phyloP scores from a whole-genome alignment of 2,113 vertebrate genomes.

The Melanocharis versteri region DNA sequence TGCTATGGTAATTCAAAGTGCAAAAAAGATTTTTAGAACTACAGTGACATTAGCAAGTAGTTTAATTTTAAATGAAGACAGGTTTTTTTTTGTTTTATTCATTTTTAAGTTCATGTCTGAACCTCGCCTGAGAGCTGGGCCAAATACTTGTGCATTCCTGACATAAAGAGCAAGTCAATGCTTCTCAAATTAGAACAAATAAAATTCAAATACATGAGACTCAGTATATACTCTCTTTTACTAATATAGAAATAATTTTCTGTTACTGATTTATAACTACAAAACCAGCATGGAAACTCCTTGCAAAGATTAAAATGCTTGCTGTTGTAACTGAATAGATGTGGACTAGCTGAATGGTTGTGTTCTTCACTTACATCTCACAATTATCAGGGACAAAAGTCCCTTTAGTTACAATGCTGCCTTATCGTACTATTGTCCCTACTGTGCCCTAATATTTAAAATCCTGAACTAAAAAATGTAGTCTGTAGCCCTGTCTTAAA shows the following conservation, averaged over 20 bases:
- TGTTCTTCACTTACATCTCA: neutral
- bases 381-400: neutral
- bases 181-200: neutral
- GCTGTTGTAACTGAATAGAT: neutral
- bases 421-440: neutral
- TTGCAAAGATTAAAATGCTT: neutral
- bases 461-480: neutral
- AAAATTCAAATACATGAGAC: neutral
- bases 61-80: neutral
- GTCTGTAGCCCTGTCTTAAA: neutral
- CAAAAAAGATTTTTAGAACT: neutral
- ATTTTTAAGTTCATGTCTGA: neutral
- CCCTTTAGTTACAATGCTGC: neutral
- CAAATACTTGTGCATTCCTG: neutral
- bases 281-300: neutral
- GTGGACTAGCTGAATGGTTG: neutral
- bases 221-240: neutral
- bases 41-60: neutral
- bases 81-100: neutral
- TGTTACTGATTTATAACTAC: neutral
- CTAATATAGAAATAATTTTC: neutral
- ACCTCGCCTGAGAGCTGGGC: rapidly evolving
- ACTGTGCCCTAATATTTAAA: neutral
- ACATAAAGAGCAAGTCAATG: neutral
- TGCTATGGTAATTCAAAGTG: neutral